Evolutionary conservation across 2,888 invertebrate species (phyloP).

Genomic region (Smittia aterrima): DNA sequence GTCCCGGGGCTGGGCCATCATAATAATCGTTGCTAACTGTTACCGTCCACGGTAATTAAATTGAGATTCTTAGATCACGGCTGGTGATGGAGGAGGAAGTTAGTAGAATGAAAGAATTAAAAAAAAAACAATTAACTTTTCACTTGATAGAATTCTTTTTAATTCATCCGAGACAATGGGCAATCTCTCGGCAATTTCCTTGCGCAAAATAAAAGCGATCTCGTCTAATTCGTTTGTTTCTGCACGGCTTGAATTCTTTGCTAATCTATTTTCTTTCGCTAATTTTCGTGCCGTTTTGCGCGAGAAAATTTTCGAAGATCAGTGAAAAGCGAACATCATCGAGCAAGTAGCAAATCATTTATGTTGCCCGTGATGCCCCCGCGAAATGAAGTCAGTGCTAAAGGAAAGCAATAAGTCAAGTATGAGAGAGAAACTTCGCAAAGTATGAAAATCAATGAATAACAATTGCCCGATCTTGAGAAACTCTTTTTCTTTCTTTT

Average conservation of each 20-base stretch:
- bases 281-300: not conserved
- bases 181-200: not conserved
- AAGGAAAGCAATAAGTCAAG: not conserved
- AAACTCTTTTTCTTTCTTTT: not conserved
- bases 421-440: not conserved
- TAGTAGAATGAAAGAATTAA: not conserved
- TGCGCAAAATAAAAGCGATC: not conserved
- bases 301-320: not conserved
- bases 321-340: not conserved
- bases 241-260: not conserved
- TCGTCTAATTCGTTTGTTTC: not conserved
- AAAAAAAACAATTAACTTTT: not conserved
- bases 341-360: constrained; percentile 3
- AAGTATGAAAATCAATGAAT: not conserved
- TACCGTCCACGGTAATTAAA: not conserved
- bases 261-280: not conserved
- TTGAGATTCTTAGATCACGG: constrained; percentile 1
- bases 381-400: constrained; percentile 3
- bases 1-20: not conserved
- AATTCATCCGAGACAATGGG: not conserved
- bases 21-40: not conserved
- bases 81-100: not conserved
- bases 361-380: not conserved
- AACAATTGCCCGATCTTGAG: constrained; percentile 6
- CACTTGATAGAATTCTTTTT: not conserved